Evolutionary conservation across 2,113 vertebrate species (phyloP).

Genomic region (Campylomormyrus numenius): DNA sequence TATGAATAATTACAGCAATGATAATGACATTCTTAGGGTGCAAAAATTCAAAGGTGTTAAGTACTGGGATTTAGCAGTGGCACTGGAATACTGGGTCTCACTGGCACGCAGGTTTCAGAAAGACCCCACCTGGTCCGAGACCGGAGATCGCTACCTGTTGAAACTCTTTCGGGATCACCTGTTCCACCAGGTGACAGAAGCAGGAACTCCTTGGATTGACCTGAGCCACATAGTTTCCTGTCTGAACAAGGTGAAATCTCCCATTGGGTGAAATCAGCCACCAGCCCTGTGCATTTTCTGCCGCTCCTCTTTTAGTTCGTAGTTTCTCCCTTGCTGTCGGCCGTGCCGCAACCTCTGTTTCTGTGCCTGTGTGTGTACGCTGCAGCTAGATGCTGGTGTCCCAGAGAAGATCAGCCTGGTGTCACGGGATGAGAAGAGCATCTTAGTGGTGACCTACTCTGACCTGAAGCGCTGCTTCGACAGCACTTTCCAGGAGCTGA

Average conservation of each 20-base stretch:
- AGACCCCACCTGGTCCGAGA: slow-evolving; percentile 96
- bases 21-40: not conserved
- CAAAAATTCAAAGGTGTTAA: not conserved
- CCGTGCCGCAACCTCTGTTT: not conserved
- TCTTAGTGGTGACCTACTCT: slow-evolving; percentile 96
- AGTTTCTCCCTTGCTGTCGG: not conserved
- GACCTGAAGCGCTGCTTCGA: slow-evolving; percentile 99
- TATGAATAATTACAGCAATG: not conserved
- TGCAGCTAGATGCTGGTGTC: slow-evolving; percentile 90
- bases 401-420: slow-evolving; percentile 98
- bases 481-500: slow-evolving; percentile 98
- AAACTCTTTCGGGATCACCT: slow-evolving; percentile 98
- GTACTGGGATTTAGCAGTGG: not conserved
- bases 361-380: not conserved
- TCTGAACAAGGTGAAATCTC: slow-evolving; percentile 89
- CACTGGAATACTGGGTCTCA: not conserved
- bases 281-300: not conserved
- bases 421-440: slow-evolving; percentile 97
- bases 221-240: slow-evolving; percentile 99
- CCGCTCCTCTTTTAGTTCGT: not conserved
- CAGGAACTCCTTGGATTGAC: slow-evolving; percentile 95
- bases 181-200: slow-evolving; percentile 98
- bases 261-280: not conserved
- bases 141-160: slow-evolving; percentile 93
- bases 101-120: slow-evolving; percentile 83